Conservation (phyloP, 1,140 invertebrate species). For the Rhizoglyphus robini region DNA sequence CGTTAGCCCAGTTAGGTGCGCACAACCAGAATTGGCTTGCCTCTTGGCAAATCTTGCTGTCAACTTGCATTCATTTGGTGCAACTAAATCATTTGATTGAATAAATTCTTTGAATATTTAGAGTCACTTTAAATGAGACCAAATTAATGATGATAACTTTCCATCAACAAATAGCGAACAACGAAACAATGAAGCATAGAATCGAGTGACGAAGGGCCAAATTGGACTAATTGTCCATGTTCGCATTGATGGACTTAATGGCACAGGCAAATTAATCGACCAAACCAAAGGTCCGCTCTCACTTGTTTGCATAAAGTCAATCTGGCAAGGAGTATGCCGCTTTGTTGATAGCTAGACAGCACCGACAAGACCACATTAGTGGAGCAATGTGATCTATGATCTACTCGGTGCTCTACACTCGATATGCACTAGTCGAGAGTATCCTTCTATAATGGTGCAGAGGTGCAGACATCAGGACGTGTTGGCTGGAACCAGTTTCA, state of each 20-base stretch:
- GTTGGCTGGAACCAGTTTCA: background rate
- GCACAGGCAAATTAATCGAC: background rate
- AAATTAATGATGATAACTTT: background rate
- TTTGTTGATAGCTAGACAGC: background rate
- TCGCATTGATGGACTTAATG: background rate
- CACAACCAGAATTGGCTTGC: no score
- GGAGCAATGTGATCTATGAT: background rate
- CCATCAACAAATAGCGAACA: background rate
- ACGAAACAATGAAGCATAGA: background rate
- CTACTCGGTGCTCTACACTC: no score
- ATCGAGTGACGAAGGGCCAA: background rate
- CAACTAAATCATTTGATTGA: background rate
- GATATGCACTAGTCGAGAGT: no score
- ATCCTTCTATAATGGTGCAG: no score
- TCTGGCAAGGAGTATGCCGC: no score
- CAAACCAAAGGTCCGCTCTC: no score
- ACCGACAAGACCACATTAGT: background rate
- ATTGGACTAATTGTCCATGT: background rate
- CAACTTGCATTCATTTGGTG: background rate
- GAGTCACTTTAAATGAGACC: background rate
- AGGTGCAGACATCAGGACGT: no score
- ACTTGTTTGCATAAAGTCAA: no score
- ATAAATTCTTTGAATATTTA: background rate
- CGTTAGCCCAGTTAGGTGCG: background rate
- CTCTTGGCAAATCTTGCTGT: background rate